Evolutionary conservation across 35 echinoderm and acorn worm species (phyloP).

Genomic region (Ptychodera flava): DNA sequence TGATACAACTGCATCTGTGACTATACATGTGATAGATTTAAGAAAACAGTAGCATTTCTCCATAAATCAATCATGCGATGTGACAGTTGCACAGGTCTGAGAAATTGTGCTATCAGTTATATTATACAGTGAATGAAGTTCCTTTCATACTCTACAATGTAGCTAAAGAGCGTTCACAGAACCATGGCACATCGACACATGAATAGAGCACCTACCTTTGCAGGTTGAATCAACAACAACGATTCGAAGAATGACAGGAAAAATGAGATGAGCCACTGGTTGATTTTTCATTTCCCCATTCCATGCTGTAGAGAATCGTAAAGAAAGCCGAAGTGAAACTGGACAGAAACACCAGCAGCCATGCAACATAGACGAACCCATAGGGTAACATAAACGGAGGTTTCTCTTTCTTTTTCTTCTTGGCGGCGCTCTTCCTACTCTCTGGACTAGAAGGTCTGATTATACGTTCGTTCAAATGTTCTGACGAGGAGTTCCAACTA

Average conservation of each 20-base stretch:
- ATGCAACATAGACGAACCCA: background rate
- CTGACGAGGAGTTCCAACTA: background rate
- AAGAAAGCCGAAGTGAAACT: background rate
- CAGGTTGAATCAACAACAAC: background rate
- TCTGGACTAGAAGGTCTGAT: background rate
- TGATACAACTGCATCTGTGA: too few relatives aligned
- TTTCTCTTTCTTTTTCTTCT: slow-evolving; percentile 31
- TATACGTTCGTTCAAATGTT: background rate
- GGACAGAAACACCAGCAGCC: background rate
- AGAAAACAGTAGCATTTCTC: too few relatives aligned
- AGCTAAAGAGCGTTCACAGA: too few relatives aligned
- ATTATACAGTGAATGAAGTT: too few relatives aligned
- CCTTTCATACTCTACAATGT: too few relatives aligned
- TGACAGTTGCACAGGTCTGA: too few relatives aligned
- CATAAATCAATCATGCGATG: too few relatives aligned
- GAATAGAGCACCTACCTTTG: background rate
- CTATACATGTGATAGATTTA: too few relatives aligned
- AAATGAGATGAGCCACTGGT: background rate
- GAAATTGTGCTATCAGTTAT: too few relatives aligned
- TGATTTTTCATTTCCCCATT: background rate
- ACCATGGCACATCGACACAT: too few relatives aligned
- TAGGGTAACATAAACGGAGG: slow-evolving; percentile 13
- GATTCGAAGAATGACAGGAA: background rate
- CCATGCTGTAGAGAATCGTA: background rate
- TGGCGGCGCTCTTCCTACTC: too few relatives aligned